Evolutionary conservation across 2,888 invertebrate species (phyloP), one percentile per base, ranked within the genome.

Genomic region (Agonopterix heracliana): DNA sequence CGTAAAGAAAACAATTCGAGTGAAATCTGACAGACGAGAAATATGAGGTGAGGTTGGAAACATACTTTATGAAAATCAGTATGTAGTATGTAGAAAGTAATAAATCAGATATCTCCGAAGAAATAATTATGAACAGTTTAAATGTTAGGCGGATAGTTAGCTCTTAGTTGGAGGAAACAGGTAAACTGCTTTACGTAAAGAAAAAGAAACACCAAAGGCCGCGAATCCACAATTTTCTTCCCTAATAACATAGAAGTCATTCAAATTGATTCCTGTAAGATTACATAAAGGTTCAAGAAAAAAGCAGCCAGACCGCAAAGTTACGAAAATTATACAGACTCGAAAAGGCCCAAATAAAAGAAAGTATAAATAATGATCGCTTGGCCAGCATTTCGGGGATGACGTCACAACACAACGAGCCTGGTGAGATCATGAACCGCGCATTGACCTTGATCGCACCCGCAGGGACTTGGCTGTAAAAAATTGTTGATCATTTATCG

Each of bases 401-500:
- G 74, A 74, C 77, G 78, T 78, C 78, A 78, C 53, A 48, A 58
- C 78, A 78, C 53, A 48, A 58, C 57, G 58, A 59, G 59, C 60
- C 50, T 56, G 68, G 66, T 80, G 78, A 79, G 70, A 74, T 81
- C 80, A 81, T 67, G 59, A 53, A 54, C 58, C 61, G 63, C 61
- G 62, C 59, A 62, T 63, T 64, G 63, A 69, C 74, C 68, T 73
- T 68, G 64, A 60, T 64, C 63, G 59, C 58, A 61, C 61, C 67
- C 63, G 56, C 51, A 54, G 48, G 54, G 54, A 26, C 26, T 26
- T 55, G 57, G 64, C 64, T 63, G 53, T 63, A 58, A 52, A 68
- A 66, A 63, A 61, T 46, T 51, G 48, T 55, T 52, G 26, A 26
- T 26, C 26, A 26, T 26, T 26, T 26, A 26, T 26, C 26, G 26